Conservation (phyloP, 2,113 vertebrate species). For the Redunca redunca region DNA sequence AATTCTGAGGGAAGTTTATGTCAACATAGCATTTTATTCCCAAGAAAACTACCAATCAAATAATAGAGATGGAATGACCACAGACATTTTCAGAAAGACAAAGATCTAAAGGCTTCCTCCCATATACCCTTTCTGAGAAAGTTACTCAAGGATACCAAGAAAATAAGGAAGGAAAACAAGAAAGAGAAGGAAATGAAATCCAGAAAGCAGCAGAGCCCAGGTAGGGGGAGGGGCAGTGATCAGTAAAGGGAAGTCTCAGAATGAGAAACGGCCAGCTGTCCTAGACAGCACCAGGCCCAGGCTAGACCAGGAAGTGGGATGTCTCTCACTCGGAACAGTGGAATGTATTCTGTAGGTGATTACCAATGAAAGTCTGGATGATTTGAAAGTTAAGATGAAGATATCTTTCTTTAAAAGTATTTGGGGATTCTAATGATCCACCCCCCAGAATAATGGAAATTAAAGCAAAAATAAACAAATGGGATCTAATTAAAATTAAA, state of each 20-base stretch:
- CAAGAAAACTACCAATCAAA: not conserved
- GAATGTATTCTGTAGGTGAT: not conserved
- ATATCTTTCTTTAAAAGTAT: not conserved
- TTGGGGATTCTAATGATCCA: not conserved
- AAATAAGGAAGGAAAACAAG: constrained; percentile 62
- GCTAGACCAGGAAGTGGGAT: not conserved
- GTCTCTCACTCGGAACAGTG: not conserved
- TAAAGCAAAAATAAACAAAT: too few relatives aligned
- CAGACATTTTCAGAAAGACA: not conserved
- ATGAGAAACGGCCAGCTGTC: not conserved
- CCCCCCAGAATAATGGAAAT: too few relatives aligned
- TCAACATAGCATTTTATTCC: not conserved
- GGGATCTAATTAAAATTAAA: too few relatives aligned
- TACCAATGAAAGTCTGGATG: not conserved
- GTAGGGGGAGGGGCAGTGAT: not conserved
- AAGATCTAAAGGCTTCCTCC: not conserved
- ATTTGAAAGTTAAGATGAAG: not conserved
- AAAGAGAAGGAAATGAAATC: constrained; percentile 48
- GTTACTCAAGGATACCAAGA: constrained; percentile 54
- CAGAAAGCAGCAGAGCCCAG: not conserved
- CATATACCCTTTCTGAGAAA: constrained; percentile 21
- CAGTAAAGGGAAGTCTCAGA: not conserved
- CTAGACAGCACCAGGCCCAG: not conserved
- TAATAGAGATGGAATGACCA: not conserved
- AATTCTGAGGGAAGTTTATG: not conserved